phyloP scores from a whole-genome alignment of 2,888 invertebrate genomes.

The Lacanobia oleracea region DNA sequence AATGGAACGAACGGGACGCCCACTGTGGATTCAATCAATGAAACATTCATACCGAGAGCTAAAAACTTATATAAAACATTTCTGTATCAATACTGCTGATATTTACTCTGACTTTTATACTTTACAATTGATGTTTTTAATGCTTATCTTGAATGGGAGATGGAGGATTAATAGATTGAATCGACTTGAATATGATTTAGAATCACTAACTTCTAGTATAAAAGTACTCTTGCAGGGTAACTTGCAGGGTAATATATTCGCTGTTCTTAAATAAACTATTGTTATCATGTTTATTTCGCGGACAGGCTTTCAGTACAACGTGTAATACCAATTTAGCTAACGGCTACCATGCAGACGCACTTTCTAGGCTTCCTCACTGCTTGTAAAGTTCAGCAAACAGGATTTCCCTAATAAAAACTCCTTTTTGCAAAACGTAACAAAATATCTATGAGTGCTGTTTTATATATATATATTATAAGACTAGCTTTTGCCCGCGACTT shows the following conservation, averaged over 20 bases:
- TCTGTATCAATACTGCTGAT: constrained; percentile 51
- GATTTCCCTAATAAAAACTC: too few species aligned
- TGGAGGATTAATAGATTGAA: neutral
- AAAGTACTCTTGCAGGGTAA: too few species aligned
- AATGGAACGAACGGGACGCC: constrained; percentile 70
- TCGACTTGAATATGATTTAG: neutral
- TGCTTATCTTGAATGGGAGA: neutral
- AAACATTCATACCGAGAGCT: constrained; percentile 65
- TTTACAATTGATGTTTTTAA: constrained; percentile 38
- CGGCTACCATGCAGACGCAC: neutral
- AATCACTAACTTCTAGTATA: neutral
- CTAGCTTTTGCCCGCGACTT: too few species aligned
- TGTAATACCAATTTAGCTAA: constrained; percentile 1
- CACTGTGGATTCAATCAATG: constrained; percentile 67
- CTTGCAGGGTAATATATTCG: too few species aligned
- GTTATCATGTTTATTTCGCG: neutral
- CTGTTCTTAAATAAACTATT: neutral
- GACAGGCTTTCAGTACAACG: neutral
- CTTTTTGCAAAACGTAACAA: too few species aligned
- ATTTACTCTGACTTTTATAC: constrained; percentile 40
- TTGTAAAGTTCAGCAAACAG: constrained; percentile 10
- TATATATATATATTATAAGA: too few species aligned
- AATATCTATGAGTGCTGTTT: too few species aligned
- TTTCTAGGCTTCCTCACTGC: constrained; percentile 10
- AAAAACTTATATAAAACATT: constrained; percentile 62